A percentile compares a stretch with the other conserved stretches of the same genome.
Evolutionary conservation across 2,113 vertebrate species (phyloP).

Genomic region (Lampris incognitus): DNA sequence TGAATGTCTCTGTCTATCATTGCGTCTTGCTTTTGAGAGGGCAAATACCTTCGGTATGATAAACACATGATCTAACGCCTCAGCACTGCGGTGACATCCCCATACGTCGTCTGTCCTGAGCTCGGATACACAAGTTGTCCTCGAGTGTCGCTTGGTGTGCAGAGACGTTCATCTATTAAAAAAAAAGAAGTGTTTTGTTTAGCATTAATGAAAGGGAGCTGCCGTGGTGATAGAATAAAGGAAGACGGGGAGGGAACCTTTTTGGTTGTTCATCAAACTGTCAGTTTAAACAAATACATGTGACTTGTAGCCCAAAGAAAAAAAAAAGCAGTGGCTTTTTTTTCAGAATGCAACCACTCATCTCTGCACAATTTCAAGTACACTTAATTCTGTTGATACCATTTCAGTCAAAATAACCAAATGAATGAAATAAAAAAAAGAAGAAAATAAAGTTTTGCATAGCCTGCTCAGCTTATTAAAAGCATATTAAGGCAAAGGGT

Average conservation of each 20-base stretch:
- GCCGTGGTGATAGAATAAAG: background rate
- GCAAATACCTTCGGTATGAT: background rate
- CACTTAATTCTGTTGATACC: too few species aligned
- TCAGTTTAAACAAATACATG: conserved; percentile 36
- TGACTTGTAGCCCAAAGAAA: conserved; percentile 16
- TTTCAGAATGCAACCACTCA: too few species aligned
- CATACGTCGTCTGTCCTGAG: background rate
- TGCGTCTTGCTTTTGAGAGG: background rate
- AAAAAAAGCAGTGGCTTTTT: background rate
- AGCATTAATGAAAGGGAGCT: conserved; percentile 16
- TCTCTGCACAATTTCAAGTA: too few species aligned
- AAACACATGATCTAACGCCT: conserved; percentile 20
- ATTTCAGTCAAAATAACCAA: too few species aligned
- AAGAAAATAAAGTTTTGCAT: too few species aligned
- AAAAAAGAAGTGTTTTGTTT: conserved; percentile 29
- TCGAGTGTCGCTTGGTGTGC: background rate
- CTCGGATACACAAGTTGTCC: background rate
- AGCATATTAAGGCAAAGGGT: too few species aligned
- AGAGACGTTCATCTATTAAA: conserved; percentile 12
- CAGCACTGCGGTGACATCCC: conserved; percentile 3
- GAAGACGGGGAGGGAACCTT: conserved; percentile 11
- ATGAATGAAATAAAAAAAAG: too few species aligned
- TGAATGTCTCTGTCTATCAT: background rate
- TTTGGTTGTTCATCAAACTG: conserved; percentile 30
- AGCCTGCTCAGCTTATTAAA: too few species aligned